phyloP scores from a whole-genome alignment of 2,113 vertebrate species.

The Clarias macrocephalus region DNA sequence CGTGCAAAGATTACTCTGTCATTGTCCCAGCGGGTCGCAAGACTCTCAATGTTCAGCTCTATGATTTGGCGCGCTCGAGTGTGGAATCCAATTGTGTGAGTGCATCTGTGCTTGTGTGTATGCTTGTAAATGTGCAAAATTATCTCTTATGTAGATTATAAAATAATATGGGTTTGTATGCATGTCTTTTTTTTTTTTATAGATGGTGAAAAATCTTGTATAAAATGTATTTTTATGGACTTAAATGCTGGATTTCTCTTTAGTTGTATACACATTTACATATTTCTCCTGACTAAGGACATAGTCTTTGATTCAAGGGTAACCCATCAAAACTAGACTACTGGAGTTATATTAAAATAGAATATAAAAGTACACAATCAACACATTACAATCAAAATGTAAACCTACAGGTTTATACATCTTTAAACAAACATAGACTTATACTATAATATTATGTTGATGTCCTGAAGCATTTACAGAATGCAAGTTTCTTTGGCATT shows the following conservation, averaged over 20 bases:
- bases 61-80: constrained; percentile 36
- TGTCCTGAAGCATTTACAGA: not conserved
- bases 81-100: constrained; percentile 31
- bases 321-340: not conserved
- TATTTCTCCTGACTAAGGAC: not conserved
- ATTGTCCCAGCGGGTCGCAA: constrained; percentile 45
- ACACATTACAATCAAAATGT: not conserved
- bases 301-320: not conserved
- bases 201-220: not conserved
- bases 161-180: not conserved
- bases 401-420: too few relatives aligned
- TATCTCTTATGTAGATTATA: not conserved
- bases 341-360: not conserved
- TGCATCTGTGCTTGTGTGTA: not conserved
- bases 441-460: too few relatives aligned
- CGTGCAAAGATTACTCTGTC: constrained; percentile 48
- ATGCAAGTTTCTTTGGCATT: not conserved
- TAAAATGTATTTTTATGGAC: not conserved
- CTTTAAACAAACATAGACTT: too few relatives aligned
- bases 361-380: not conserved
- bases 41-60: constrained; percentile 40
- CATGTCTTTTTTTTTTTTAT: not conserved
- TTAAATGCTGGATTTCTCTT: not conserved
- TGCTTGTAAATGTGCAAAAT: not conserved
- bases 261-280: not conserved